These are phyloP conservation scores for Pandemis corylana DNA, from an alignment of 2,888 invertebrate species.

Conservation along the genomic window DNA sequence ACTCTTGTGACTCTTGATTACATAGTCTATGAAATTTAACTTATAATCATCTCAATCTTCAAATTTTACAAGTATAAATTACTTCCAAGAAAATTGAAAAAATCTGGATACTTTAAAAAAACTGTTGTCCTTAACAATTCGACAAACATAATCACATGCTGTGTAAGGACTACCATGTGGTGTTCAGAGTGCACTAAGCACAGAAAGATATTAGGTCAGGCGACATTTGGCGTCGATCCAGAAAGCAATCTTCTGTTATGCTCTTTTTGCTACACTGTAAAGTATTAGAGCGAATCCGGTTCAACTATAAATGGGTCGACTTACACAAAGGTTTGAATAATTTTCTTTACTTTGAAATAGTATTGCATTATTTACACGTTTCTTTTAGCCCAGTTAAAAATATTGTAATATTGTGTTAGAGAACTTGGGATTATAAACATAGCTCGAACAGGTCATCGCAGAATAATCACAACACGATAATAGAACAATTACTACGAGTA, in stretches of 20 bases:
- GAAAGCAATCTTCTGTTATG: constrained; percentile 67
- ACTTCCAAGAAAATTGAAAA: neutral
- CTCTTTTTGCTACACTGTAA: constrained; percentile 63
- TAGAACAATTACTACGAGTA: no score
- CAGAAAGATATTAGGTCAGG: constrained; percentile 69
- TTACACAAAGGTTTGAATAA: constrained; percentile 38
- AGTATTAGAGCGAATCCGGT: constrained; percentile 69
- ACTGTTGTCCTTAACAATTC: neutral
- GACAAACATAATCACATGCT: neutral
- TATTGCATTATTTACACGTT: neutral
- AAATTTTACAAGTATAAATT: no score
- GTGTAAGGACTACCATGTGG: constrained; percentile 17
- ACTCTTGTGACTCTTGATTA: no score
- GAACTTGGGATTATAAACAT: neutral
- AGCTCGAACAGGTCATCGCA: no score
- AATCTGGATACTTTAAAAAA: neutral
- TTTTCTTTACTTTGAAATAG: neutral
- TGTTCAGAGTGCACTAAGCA: constrained; percentile 54
- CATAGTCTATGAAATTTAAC: no score
- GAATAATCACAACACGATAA: no score
- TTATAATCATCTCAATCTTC: no score
- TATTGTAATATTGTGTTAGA: neutral
- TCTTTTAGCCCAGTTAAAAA: neutral
- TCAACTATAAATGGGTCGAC: constrained; percentile 63
- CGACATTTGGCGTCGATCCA: constrained; percentile 71